phyloP scores from a whole-genome alignment of 2,888 invertebrate species.

The Callosobruchus maculatus region DNA sequence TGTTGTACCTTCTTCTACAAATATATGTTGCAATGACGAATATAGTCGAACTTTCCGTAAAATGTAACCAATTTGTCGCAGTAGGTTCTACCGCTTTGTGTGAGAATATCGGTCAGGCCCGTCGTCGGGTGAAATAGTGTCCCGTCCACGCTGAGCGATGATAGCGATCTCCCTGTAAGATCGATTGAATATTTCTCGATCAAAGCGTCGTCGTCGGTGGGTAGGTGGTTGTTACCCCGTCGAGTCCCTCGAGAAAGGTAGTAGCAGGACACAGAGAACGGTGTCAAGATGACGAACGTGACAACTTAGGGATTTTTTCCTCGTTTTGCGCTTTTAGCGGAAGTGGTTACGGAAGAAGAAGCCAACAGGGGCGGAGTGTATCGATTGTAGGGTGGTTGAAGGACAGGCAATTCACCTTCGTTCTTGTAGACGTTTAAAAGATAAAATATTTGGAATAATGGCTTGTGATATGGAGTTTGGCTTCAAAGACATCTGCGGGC shows the following conservation, averaged over 20 bases:
- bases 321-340: background rate
- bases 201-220: background rate
- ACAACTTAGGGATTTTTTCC: background rate
- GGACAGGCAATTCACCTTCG: background rate
- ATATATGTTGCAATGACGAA: too few species aligned
- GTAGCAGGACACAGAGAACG: background rate
- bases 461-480: too few species aligned
- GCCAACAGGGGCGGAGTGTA: background rate
- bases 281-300: background rate
- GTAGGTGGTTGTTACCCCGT: background rate
- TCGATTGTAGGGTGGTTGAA: background rate
- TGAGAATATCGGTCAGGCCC: background rate
- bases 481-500: too few species aligned
- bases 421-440: background rate
- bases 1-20: too few species aligned
- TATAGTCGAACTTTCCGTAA: too few species aligned
- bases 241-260: background rate
- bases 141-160: background rate
- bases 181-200: background rate
- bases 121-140: background rate
- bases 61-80: background rate
- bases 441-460: too few species aligned
- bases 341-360: background rate
- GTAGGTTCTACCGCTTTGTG: background rate
- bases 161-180: background rate